A percentile compares a stretch with the other conserved stretches of the same genome.
Evolutionary conservation across 2,113 vertebrate genomes (phyloP).

Genomic region (Pseudorectes ferrugineus): DNA sequence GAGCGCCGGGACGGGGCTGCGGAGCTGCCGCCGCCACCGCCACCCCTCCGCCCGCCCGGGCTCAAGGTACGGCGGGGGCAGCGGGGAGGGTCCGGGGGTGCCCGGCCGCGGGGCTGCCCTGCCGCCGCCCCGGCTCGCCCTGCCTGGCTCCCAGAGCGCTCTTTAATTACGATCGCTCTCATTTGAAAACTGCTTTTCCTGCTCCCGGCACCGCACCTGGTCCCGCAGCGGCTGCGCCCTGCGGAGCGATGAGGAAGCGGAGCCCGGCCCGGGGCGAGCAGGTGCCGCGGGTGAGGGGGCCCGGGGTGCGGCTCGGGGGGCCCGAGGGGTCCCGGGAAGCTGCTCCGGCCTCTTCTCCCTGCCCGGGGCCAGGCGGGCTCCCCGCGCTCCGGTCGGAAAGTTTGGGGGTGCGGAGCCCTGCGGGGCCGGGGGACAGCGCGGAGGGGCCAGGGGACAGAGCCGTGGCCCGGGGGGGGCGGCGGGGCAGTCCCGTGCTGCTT

Average conservation of each 20-base stretch:
- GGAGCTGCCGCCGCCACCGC: not conserved
- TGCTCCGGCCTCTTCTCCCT: no score
- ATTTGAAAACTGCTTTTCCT: not conserved
- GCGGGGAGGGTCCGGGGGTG: not conserved
- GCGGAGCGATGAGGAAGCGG: not conserved
- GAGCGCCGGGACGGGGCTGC: slow-evolving; percentile 28
- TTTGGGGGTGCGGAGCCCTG: not conserved
- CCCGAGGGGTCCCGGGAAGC: no score
- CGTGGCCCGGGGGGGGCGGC: rapidly evolving
- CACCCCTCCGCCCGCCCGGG: not conserved
- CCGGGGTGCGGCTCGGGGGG: no score
- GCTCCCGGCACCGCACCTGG: not conserved
- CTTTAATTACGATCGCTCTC: not conserved
- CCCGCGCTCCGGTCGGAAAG: not conserved
- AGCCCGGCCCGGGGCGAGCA: not conserved
- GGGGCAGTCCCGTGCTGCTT: rapidly evolving
- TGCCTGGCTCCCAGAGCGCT: not conserved
- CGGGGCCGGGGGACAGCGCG: rapidly evolving
- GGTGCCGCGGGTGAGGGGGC: not conserved
- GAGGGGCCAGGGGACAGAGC: not conserved
- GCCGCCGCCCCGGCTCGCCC: not conserved
- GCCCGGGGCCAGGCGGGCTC: not conserved
- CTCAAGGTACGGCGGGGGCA: not conserved
- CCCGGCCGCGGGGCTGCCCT: not conserved
- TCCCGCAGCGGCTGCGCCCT: not conserved